Conservation (phyloP, 2,113 vertebrate genomes). For the Entomyzon cyanotis region DNA sequence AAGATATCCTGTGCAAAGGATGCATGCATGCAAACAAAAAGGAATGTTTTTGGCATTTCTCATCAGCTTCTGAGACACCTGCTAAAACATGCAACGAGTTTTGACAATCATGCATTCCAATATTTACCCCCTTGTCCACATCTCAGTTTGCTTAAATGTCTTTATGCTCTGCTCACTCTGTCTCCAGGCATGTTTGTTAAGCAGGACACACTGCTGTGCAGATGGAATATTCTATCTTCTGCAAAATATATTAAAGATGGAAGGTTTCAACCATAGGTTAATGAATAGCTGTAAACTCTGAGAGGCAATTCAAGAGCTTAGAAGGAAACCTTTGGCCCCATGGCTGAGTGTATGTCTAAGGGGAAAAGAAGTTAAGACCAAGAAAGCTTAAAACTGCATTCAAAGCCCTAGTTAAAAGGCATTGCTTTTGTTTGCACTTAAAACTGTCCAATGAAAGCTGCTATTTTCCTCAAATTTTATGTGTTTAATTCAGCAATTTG, state of each 20-base stretch:
- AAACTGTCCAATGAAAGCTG: neutral
- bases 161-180: neutral
- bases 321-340: neutral
- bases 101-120: neutral
- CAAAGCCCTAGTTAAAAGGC: neutral
- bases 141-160: neutral
- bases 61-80: neutral
- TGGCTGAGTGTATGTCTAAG: neutral
- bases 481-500: neutral
- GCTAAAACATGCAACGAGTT: neutral
- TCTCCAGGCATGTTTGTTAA: conserved; percentile 17
- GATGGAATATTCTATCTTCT: neutral
- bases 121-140: conserved; percentile 12
- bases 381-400: neutral
- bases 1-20: neutral
- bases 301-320: neutral
- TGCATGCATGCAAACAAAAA: too few relatives aligned
- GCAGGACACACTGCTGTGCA: neutral
- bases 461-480: neutral
- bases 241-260: neutral
- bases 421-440: neutral
- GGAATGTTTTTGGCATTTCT: neutral
- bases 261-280: conserved; percentile 33
- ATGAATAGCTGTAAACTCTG: conserved; percentile 27
- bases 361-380: neutral